Evolutionary conservation across 2,888 invertebrate species (phyloP).

Genomic region (Lasioglossum calceatum): DNA sequence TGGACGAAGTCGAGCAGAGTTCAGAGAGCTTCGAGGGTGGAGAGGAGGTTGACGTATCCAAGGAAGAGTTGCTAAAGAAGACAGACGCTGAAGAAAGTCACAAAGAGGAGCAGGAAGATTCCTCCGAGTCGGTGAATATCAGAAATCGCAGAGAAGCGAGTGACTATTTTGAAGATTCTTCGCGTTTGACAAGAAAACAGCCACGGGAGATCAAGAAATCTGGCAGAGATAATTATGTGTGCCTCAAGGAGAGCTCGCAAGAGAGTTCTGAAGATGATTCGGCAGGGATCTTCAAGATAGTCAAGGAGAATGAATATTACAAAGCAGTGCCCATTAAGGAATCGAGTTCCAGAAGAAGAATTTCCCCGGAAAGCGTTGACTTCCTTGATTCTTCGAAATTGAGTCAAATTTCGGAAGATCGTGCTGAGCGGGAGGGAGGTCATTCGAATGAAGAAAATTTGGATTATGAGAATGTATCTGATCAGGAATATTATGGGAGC

Average conservation of each 20-base stretch:
- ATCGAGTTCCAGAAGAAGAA: neutral
- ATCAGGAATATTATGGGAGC: neutral
- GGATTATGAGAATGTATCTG: neutral
- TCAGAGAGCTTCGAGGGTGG: neutral
- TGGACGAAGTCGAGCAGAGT: neutral
- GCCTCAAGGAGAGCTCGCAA: neutral
- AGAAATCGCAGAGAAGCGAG: conserved; percentile 26
- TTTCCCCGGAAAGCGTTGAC: neutral
- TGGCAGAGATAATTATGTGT: neutral
- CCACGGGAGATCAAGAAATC: neutral
- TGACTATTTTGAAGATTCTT: neutral
- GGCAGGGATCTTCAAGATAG: neutral
- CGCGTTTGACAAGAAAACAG: neutral
- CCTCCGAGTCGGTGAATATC: neutral
- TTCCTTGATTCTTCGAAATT: neutral
- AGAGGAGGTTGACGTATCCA: neutral
- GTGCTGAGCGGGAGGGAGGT: neutral
- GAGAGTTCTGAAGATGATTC: neutral
- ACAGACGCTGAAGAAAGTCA: neutral
- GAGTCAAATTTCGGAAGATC: neutral
- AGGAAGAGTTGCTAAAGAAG: neutral
- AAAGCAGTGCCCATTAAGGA: neutral
- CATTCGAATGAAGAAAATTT: neutral
- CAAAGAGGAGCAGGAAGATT: neutral
- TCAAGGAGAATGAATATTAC: conserved; percentile 1